phyloP scores from a whole-genome alignment of 1,140 invertebrate species.

The Centruroides vittatus region DNA sequence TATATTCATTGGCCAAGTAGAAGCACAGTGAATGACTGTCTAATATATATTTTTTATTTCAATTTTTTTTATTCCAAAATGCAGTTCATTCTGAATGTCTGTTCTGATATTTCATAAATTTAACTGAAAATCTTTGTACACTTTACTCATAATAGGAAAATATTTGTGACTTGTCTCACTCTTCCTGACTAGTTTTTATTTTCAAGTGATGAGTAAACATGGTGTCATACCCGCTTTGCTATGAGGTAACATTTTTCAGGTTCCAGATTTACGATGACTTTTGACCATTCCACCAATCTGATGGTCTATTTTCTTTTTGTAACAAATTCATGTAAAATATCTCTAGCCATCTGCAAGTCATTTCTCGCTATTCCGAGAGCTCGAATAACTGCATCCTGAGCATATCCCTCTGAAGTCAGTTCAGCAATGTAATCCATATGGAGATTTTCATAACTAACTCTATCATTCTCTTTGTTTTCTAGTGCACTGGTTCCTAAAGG shows the following conservation, averaged over 20 bases:
- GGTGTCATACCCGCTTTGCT: no score
- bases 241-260: neutral
- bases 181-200: no score
- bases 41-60: no score
- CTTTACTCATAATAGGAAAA: no score
- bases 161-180: no score
- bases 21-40: no score
- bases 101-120: no score
- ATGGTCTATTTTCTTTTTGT: constrained; percentile 32
- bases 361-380: constrained; percentile 81
- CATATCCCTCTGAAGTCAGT: constrained; percentile 72
- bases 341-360: constrained; percentile 85
- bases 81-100: no score
- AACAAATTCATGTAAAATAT: constrained; percentile 84
- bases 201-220: no score
- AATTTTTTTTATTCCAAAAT: no score
- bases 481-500: constrained; percentile 31
- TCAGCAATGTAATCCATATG: constrained; percentile 80
- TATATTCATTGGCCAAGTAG: no score
- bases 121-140: no score
- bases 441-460: constrained; percentile 60
- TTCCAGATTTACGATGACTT: neutral
- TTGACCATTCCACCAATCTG: neutral
- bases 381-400: constrained; percentile 73
- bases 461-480: constrained; percentile 23